A percentile compares a stretch with the other conserved stretches of the same genome.
Conservation (phyloP, 2,797 vertebrate species). For the Bradypodion pumilum region DNA sequence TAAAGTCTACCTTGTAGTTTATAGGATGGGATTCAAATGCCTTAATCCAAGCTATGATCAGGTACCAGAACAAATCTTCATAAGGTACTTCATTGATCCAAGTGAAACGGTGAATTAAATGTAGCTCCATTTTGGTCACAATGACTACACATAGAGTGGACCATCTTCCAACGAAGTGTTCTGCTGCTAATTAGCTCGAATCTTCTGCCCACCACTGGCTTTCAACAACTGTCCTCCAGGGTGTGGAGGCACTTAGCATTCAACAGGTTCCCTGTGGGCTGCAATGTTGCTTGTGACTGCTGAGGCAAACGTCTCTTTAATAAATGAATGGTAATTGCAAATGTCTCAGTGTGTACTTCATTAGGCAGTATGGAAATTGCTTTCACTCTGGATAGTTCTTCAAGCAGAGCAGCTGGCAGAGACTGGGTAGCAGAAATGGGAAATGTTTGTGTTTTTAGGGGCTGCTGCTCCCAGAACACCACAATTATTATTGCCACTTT, state of each 20-base stretch:
- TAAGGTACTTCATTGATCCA: not conserved
- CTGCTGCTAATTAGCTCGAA: conserved; percentile 46
- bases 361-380: conserved; percentile 37
- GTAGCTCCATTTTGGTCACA: conserved; percentile 26
- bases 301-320: conserved; percentile 49
- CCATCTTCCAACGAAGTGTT: conserved; percentile 3
- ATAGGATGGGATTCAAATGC: too few relatives aligned
- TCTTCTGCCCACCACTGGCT: not conserved
- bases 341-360: conserved; percentile 41
- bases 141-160: conserved; percentile 14
- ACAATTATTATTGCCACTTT: too few relatives aligned
- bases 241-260: conserved; percentile 23
- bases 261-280: conserved; percentile 32
- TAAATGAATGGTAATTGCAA: conserved; percentile 56
- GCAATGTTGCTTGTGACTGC: conserved; percentile 53
- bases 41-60: too few relatives aligned
- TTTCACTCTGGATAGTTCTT: not conserved
- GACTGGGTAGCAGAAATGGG: too few relatives aligned
- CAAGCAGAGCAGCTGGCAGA: conserved; percentile 6
- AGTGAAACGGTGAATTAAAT: conserved; percentile 49
- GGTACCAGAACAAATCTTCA: not conserved
- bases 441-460: too few relatives aligned
- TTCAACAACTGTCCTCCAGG: conserved; percentile 1
- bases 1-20: too few relatives aligned
- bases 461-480: too few relatives aligned